These are phyloP conservation scores for Spizaetus ornatus DNA, from an alignment of 2,113 vertebrate genomes.

Conservation along the genomic window DNA sequence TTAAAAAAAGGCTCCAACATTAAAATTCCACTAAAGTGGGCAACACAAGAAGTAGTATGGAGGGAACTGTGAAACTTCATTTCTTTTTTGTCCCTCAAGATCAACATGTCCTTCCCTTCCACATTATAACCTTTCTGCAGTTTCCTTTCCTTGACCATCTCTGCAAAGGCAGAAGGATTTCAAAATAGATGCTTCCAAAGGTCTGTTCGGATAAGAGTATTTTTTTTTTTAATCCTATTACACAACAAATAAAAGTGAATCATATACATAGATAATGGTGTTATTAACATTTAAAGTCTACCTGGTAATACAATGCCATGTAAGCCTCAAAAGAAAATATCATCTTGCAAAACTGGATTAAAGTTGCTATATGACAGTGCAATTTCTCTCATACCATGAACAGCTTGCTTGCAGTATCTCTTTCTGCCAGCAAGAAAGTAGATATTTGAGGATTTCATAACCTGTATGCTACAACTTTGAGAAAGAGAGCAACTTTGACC, in stretches of 20 bases:
- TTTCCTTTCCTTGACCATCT: neutral
- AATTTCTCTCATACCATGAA: neutral
- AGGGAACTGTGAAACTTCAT: neutral
- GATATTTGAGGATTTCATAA: neutral
- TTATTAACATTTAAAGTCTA: neutral
- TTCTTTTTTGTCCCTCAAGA: neutral
- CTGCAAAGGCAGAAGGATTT: neutral
- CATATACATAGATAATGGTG: neutral
- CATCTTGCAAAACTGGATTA: neutral
- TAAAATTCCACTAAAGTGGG: neutral
- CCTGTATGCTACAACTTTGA: neutral
- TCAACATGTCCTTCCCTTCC: neutral
- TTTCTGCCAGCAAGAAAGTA: neutral
- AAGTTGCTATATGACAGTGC: neutral
- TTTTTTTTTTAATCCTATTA: neutral
- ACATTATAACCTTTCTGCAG: neutral
- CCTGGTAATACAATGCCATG: neutral
- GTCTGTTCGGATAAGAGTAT: neutral
- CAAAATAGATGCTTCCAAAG: neutral
- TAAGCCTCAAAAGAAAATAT: neutral
- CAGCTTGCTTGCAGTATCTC: neutral
- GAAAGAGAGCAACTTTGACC: neutral
- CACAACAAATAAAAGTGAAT: neutral
- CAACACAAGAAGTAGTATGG: neutral
- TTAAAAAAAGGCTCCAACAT: neutral